phyloP scores from a whole-genome alignment of 2,797 vertebrate genomes.

The Channallabes apus region DNA sequence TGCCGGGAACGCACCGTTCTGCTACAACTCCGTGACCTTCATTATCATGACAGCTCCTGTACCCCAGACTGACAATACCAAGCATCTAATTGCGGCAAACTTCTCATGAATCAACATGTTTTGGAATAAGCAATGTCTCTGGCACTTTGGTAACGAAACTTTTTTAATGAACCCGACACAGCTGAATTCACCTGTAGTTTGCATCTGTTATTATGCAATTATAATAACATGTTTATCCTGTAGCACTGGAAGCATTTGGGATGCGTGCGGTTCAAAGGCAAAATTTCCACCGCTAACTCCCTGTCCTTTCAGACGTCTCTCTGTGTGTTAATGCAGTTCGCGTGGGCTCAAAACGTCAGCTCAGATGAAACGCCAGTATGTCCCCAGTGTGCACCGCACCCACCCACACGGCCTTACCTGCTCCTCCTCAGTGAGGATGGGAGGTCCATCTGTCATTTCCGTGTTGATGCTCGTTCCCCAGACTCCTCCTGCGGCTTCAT shows the following conservation, averaged over 20 bases:
- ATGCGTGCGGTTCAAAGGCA: conserved; percentile 30
- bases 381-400: conserved; percentile 41
- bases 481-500: conserved; percentile 45
- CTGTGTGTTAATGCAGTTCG: conserved; percentile 29
- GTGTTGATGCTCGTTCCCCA: conserved; percentile 41
- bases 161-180: conserved; percentile 30
- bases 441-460: conserved; percentile 59
- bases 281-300: conserved; percentile 39
- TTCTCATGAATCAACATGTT: conserved; percentile 20
- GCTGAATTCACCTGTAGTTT: conserved; percentile 23
- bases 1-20: conserved; percentile 17
- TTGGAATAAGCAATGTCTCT: conserved; percentile 1
- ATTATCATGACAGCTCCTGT: conserved; percentile 41
- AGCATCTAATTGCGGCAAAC: conserved; percentile 42
- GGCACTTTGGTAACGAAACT: conserved; percentile 16
- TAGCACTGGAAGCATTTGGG: conserved; percentile 14
- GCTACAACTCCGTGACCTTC: conserved; percentile 47
- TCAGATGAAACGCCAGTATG: conserved; percentile 51
- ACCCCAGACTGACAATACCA: conserved; percentile 23
- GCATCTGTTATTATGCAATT: conserved; percentile 33
- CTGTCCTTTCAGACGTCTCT: conserved; percentile 25
- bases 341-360: conserved; percentile 53
- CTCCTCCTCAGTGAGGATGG: conserved; percentile 48
- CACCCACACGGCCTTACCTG: conserved; percentile 33
- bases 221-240: conserved; percentile 35